Percentiles rank a stretch among this genome's conserved stretches.
Evolutionary conservation across 2,888 invertebrate genomes (phyloP).

Genomic region (Drosophila ezoana): DNA sequence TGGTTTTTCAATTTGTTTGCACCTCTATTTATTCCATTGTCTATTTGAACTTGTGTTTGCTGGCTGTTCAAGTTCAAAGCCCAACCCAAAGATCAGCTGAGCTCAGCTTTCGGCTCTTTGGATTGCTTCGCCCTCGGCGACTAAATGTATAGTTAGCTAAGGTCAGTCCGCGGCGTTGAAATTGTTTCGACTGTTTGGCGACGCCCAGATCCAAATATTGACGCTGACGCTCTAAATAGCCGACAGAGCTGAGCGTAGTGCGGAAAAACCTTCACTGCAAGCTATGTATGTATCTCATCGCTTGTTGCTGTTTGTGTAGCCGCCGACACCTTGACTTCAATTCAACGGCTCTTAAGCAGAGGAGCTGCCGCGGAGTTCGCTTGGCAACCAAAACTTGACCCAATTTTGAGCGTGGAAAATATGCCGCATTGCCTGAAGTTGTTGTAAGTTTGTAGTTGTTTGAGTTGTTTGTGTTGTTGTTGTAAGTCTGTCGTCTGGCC

Average conservation of each 20-base stretch:
- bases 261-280: conserved; percentile 73
- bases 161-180: conserved; percentile 70
- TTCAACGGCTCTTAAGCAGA: conserved; percentile 44
- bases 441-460: conserved; percentile 2
- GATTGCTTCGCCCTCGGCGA: conserved; percentile 49
- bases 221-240: conserved; percentile 71
- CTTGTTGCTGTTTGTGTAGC: conserved; percentile 11
- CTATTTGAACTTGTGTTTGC: conserved; percentile 23
- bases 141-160: conserved; percentile 59
- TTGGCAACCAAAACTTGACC: conserved; percentile 60
- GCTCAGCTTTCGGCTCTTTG: conserved; percentile 21
- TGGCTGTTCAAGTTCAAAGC: conserved; percentile 73
- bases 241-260: conserved; percentile 45
- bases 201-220: conserved; percentile 78
- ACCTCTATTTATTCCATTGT: conserved; percentile 23
- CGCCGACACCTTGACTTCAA: conserved; percentile 73
- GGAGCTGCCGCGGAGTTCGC: conserved; percentile 30
- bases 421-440: conserved; percentile 29
- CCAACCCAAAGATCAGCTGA: conserved; percentile 70
- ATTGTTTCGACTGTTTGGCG: conserved; percentile 70
- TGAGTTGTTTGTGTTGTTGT: not conserved
- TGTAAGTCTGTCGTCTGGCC: conserved; percentile 21
- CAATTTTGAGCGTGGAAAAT: conserved; percentile 57
- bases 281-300: conserved; percentile 11
- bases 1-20: conserved; percentile 65